A percentile compares a stretch with the other conserved stretches of the same genome.
Conservation (phyloP, 2,888 invertebrate species). For the Cantharis nigra region DNA sequence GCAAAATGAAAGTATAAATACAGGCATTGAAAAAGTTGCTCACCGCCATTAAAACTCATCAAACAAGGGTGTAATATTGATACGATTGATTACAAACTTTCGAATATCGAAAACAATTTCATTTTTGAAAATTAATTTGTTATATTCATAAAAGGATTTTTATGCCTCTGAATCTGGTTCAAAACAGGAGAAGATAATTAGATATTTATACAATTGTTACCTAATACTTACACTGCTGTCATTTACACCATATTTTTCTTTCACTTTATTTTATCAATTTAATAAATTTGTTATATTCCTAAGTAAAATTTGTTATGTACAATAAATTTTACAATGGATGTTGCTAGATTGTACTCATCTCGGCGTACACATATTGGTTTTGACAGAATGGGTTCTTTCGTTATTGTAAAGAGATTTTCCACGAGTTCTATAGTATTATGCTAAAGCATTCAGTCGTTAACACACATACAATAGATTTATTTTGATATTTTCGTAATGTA, state of each 20-base stretch:
- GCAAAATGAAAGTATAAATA: conserved; percentile 2
- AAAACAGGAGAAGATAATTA: no score
- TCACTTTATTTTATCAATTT: background rate
- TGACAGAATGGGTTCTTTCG: conserved; percentile 17
- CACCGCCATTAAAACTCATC: background rate
- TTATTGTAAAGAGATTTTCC: conserved; percentile 26
- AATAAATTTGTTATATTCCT: background rate
- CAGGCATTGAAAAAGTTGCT: background rate
- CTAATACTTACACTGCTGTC: background rate
- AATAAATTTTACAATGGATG: conserved; percentile 32
- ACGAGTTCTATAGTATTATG: conserved; percentile 41
- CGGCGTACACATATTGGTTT: conserved; percentile 25
- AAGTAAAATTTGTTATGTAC: background rate
- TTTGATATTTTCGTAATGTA: conserved; percentile 45
- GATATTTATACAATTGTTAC: no score
- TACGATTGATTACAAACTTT: background rate
- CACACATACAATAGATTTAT: conserved; percentile 51
- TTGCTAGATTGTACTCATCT: conserved; percentile 7
- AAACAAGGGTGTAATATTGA: background rate
- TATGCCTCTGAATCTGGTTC: no score
- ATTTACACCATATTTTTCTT: background rate
- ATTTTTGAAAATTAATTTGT: background rate
- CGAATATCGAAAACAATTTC: background rate
- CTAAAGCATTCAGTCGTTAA: conserved; percentile 47
- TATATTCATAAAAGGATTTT: no score